Evolutionary conservation across 2,797 vertebrate genomes (phyloP), one percentile per base, ranked within the genome.

Genomic region (Triplophysa yarkandensis): DNA sequence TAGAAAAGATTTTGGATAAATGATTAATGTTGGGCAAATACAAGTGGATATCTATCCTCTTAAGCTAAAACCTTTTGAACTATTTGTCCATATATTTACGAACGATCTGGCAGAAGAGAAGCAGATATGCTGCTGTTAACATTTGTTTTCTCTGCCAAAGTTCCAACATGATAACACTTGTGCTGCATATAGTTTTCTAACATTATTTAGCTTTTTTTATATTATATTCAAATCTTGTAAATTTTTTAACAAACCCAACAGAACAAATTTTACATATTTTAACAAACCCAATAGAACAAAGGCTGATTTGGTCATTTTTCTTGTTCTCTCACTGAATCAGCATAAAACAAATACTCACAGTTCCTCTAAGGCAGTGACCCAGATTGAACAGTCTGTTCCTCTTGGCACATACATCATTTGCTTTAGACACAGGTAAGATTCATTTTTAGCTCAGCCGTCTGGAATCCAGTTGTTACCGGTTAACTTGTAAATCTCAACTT

Each of bases 331-430:
- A 32, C 17, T 58, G 55, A 8, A 17, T n/a, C 17, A 58, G 28
- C 30, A 32, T 58, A n/a, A 58, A 58, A 58, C 55, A 32, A 58
- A 32, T 32, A 58, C 55, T 58, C 28, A 58, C 55, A 34, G 55
- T 19, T 30, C 55, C 27, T 8, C 17, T 19, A 30, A 57, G 16
- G 54, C 27, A 32, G 32, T 32, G 54, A 57, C 13, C 14, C 54
- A 57, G 14, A 58, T n/a, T 30, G 28, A 57, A n/a, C 55, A 32
- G 17, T 4, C 55, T 58, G 17, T 58, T 58, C 28, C 6, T 58
- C 28, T 19, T 58, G 28, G 55, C 28, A 58, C 4, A 10, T n/a
- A 9, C 17, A 34, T 10, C n/a, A 1, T n/a, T 58, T 32, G 7
- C 16, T 58, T 30, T 34, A 34, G 3, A 58, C 52, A 58, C 55